Conservation (phyloP, 1,140 invertebrate species). For the Leptopilina boulardi region DNA sequence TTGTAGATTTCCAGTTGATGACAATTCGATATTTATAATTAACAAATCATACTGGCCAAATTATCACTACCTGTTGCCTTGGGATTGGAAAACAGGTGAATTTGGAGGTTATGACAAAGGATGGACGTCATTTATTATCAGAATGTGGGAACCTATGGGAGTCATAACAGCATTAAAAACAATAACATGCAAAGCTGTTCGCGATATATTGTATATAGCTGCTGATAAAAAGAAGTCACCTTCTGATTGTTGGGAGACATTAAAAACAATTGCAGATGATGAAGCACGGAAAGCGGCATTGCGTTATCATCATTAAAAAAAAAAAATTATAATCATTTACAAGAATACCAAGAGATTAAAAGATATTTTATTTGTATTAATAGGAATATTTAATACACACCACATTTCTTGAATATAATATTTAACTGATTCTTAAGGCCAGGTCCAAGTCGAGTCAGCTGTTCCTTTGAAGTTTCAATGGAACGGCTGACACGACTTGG, state of each 20-base stretch:
- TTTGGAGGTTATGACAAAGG: constrained; percentile 84
- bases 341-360: constrained; percentile 5
- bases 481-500: too few species aligned
- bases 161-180: constrained; percentile 80
- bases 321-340: background rate
- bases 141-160: constrained; percentile 81
- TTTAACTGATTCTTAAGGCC: constrained; percentile 4
- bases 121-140: constrained; percentile 80
- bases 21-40: constrained; percentile 84
- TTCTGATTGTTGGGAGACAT: constrained; percentile 46
- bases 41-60: constrained; percentile 85
- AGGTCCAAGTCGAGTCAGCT: too few species aligned
- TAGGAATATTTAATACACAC: background rate
- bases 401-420: background rate
- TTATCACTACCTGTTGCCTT: constrained; percentile 86
- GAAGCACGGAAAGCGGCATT: constrained; percentile 54
- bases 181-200: constrained; percentile 78
- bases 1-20: constrained; percentile 81
- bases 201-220: constrained; percentile 76
- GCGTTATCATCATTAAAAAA: constrained; percentile 57
- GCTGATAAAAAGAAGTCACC: constrained; percentile 55
- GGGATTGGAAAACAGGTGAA: constrained; percentile 87
- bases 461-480: too few species aligned
- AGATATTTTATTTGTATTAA: background rate
- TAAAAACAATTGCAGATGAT: constrained; percentile 56